phyloP scores from a whole-genome alignment of 2,888 invertebrate genomes.

The Linnaemya tessellans region DNA sequence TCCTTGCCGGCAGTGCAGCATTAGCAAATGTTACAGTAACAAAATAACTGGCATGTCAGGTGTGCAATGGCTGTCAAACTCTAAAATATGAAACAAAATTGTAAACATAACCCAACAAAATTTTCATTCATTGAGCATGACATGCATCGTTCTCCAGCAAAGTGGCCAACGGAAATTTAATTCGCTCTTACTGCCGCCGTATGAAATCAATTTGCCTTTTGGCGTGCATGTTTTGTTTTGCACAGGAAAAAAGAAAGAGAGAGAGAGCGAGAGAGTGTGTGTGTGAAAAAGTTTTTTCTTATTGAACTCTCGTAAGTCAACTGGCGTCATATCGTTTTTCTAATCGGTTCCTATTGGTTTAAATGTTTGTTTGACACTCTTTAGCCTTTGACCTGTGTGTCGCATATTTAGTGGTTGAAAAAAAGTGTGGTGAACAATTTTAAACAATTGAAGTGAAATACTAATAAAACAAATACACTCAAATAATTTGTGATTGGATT shows the following conservation, averaged over 20 bases:
- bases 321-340: slow-evolving; percentile 46
- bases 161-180: no score
- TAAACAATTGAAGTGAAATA: slow-evolving; percentile 21
- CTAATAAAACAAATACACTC: slow-evolving; percentile 8
- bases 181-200: no score
- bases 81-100: no score
- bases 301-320: slow-evolving; percentile 27
- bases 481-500: background rate
- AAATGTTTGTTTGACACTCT: slow-evolving; percentile 29
- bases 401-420: background rate
- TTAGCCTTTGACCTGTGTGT: slow-evolving; percentile 17
- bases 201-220: no score
- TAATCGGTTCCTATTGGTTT: slow-evolving; percentile 1
- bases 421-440: slow-evolving; percentile 48
- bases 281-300: background rate
- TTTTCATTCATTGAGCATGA: no score
- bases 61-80: no score
- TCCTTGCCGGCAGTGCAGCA: background rate
- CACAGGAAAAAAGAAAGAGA: background rate
- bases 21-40: no score
- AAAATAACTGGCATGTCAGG: no score
- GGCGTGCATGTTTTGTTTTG: background rate
- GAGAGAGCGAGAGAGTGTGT: background rate
- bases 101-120: no score
- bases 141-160: no score